Evolutionary conservation across 2,888 invertebrate species (phyloP).

Genomic region (Argynnis bischoffii): DNA sequence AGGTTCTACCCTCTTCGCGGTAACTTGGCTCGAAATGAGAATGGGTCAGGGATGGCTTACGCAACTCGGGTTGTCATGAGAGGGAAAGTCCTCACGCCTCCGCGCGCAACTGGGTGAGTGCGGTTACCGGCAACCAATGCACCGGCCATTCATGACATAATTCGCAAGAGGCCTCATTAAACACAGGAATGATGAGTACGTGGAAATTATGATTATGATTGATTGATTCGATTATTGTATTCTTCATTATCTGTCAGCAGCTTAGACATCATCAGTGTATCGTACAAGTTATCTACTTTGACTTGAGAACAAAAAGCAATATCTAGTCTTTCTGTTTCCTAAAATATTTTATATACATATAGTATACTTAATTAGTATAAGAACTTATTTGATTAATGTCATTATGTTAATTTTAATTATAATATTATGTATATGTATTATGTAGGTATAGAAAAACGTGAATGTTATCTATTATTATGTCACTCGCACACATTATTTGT

Average conservation of each 20-base stretch:
- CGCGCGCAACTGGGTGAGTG: slow-evolving; percentile 77
- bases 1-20: slow-evolving; percentile 34
- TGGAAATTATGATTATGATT: slow-evolving; percentile 32
- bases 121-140: slow-evolving; percentile 74
- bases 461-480: neutral
- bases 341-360: too few species aligned
- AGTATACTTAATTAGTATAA: too few species aligned
- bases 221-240: slow-evolving; percentile 30
- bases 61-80: slow-evolving; percentile 72
- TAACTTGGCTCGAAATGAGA: slow-evolving; percentile 27
- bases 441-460: neutral
- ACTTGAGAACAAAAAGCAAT: slow-evolving; percentile 8
- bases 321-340: neutral
- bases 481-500: neutral
- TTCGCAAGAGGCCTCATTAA: slow-evolving; percentile 75
- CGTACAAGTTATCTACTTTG: slow-evolving; percentile 23
- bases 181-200: slow-evolving; percentile 51
- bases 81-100: slow-evolving; percentile 81
- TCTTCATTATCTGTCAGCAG: slow-evolving; percentile 23
- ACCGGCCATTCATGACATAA: slow-evolving; percentile 77
- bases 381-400: too few species aligned
- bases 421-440: too few species aligned
- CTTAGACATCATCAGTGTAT: slow-evolving; percentile 48
- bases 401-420: too few species aligned
- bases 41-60: slow-evolving; percentile 35